Evolutionary conservation across 2,113 vertebrate species (phyloP).

Genomic region (Casuarius casuarius): DNA sequence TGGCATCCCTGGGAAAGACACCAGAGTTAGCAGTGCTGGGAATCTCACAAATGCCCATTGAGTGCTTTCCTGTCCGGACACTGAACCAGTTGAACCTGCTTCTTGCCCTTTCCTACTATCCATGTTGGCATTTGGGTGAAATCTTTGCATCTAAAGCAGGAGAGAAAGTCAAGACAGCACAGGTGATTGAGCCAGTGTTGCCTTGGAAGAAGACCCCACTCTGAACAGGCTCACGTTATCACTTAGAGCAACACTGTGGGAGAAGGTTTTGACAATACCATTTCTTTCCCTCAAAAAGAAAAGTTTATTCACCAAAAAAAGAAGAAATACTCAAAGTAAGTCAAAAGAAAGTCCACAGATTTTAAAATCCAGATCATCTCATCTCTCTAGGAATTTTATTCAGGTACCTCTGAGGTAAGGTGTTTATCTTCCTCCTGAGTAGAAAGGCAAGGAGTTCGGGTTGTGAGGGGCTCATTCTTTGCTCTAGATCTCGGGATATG

Average conservation of each 20-base stretch:
- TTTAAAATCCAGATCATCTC: not conserved
- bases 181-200: not conserved
- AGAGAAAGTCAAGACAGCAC: not conserved
- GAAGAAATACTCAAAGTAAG: not conserved
- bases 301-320: not conserved
- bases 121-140: not conserved
- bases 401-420: not conserved
- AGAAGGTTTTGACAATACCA: not conserved
- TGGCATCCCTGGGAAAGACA: not conserved
- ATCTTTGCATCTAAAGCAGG: not conserved
- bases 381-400: not conserved
- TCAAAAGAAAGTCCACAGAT: not conserved
- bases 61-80: not conserved
- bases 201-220: not conserved
- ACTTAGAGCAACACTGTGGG: not conserved
- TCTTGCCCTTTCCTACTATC: not conserved
- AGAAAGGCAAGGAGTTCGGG: not conserved
- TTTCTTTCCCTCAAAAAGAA: not conserved
- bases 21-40: not conserved
- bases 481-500: accelerated
- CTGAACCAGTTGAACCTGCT: not conserved
- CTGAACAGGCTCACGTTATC: not conserved
- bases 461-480: not conserved
- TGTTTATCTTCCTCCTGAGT: not conserved
- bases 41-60: not conserved